These are phyloP conservation scores for Gracilinanus agilis DNA, from an alignment of 2,113 vertebrate genomes.

Conservation along the genomic window DNA sequence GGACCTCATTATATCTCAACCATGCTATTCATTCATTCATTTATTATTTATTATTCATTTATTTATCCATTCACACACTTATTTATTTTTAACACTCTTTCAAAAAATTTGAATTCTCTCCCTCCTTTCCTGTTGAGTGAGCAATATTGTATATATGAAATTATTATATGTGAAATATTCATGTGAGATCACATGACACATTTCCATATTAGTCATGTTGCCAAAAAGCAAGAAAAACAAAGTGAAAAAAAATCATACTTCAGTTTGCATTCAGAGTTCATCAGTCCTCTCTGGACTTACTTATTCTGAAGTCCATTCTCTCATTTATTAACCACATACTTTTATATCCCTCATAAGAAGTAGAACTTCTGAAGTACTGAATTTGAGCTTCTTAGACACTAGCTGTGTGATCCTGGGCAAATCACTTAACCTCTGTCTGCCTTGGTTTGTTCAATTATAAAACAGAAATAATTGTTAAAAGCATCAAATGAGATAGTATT, in stretches of 20 bases:
- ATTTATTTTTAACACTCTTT: background rate
- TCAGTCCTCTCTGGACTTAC: background rate
- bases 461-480: background rate
- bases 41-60: background rate
- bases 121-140: background rate
- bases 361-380: background rate
- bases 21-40: too few relatives aligned
- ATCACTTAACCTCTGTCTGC: too few relatives aligned
- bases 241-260: background rate
- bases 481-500: background rate
- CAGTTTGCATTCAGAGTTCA: background rate
- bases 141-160: background rate
- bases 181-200: background rate
- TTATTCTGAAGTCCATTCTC: background rate
- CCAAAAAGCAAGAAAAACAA: background rate
- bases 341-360: background rate
- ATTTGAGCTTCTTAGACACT: background rate
- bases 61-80: too few relatives aligned
- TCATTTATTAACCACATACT: background rate
- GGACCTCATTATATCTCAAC: background rate
- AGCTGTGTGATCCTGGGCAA: background rate
- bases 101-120: background rate
- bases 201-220: background rate
- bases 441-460: background rate
- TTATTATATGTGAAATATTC: too few relatives aligned